Evolutionary conservation across 2,888 invertebrate species (phyloP).

Genomic region (Rhamphomyia laevipes): DNA sequence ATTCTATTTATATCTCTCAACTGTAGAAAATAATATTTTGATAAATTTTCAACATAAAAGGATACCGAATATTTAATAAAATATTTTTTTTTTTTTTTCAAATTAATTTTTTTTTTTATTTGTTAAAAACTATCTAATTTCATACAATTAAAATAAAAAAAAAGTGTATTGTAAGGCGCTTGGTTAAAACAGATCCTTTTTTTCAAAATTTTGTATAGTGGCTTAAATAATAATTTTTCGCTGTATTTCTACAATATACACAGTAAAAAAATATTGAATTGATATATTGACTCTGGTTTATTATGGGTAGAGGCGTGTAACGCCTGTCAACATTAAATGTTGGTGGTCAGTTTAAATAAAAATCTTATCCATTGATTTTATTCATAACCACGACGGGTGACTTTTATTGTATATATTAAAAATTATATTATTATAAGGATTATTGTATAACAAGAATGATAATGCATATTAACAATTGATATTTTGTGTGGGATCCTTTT

Average conservation of each 20-base stretch:
- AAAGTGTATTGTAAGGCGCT: conserved; percentile 11
- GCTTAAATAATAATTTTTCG: conserved; percentile 9
- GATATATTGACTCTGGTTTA: conserved; percentile 26
- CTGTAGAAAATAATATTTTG: too few relatives aligned
- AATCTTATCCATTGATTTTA: too few relatives aligned
- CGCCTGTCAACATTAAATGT: conserved; percentile 39
- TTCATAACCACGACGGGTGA: too few relatives aligned
- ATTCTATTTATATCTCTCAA: not conserved
- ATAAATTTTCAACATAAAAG: too few relatives aligned
- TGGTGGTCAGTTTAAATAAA: conserved; percentile 27
- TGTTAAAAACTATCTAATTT: too few relatives aligned
- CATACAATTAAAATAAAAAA: too few relatives aligned
- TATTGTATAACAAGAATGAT: not conserved
- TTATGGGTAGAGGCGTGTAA: conserved; percentile 37
- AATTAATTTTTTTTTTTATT: too few relatives aligned
- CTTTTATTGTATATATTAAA: too few relatives aligned
- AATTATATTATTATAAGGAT: not conserved
- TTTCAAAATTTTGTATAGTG: conserved; percentile 4
- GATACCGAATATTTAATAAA: too few relatives aligned
- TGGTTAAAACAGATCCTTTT: conserved; percentile 11
- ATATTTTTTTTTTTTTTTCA: too few relatives aligned
- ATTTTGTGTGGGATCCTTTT: too few relatives aligned
- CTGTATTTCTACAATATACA: conserved; percentile 11
- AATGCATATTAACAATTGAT: too few relatives aligned
- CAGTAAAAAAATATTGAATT: conserved; percentile 16